Evolutionary conservation across 2,888 invertebrate genomes (phyloP).

Genomic region (Trichogramma dendrolimi): DNA sequence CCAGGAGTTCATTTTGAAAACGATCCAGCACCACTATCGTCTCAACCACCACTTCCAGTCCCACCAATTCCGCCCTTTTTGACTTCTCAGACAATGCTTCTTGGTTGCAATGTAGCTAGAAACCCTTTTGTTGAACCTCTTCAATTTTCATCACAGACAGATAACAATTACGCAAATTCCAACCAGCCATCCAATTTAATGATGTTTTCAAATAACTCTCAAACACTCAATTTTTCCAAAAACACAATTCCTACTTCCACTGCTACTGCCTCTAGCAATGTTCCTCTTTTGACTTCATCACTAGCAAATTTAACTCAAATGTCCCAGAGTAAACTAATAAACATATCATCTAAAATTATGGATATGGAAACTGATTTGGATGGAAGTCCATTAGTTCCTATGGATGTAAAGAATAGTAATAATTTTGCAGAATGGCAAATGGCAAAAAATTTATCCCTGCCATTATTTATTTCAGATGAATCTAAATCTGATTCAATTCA

Average conservation of each 20-base stretch:
- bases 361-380: slow-evolving; percentile 35
- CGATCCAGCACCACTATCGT: not conserved
- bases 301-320: too few species aligned
- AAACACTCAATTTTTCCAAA: too few species aligned
- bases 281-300: not conserved
- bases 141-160: too few species aligned
- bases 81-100: too few species aligned
- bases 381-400: slow-evolving; percentile 35
- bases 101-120: too few species aligned
- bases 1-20: slow-evolving; percentile 19
- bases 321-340: too few species aligned
- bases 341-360: not conserved
- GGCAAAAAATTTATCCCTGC: not conserved
- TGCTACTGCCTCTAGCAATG: slow-evolving; percentile 17
- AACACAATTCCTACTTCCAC: slow-evolving; percentile 11
- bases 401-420: slow-evolving; percentile 19
- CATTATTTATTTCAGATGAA: too few species aligned
- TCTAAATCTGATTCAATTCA: too few species aligned
- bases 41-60: not conserved
- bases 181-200: too few species aligned
- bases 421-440: slow-evolving; percentile 19
- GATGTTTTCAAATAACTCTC: too few species aligned
- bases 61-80: not conserved
- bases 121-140: too few species aligned
- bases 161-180: too few species aligned